Conservation (phyloP, 2,888 invertebrate species). For the Idaea straminata region DNA sequence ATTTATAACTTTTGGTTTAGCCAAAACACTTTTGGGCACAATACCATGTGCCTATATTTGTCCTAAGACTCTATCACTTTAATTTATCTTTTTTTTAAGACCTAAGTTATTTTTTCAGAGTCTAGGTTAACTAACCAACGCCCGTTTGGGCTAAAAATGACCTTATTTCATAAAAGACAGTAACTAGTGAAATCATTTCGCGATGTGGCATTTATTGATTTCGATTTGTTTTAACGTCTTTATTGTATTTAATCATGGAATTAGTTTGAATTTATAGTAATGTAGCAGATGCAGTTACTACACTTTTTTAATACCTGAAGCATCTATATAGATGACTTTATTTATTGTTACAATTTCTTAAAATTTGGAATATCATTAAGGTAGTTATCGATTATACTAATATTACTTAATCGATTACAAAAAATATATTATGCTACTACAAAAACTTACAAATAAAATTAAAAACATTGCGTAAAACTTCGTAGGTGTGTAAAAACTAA, state of each 20-base stretch:
- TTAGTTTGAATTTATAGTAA: slow-evolving; percentile 2
- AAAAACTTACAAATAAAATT: too few relatives aligned
- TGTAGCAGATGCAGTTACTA: not conserved
- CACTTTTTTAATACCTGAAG: not conserved
- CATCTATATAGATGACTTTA: not conserved
- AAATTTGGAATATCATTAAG: too few relatives aligned
- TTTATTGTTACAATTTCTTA: too few relatives aligned
- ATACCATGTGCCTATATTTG: slow-evolving; percentile 3
- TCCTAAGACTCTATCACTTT: not conserved
- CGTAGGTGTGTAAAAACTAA: too few relatives aligned
- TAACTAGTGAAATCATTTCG: slow-evolving; percentile 26
- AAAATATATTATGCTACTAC: too few relatives aligned
- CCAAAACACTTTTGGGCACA: not conserved
- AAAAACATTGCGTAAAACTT: too few relatives aligned
- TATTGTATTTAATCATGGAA: not conserved
- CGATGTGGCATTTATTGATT: slow-evolving; percentile 37
- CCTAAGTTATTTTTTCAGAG: not conserved
- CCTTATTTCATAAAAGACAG: slow-evolving; percentile 30
- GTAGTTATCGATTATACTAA: too few relatives aligned
- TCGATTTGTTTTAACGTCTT: slow-evolving; percentile 8
- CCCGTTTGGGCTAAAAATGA: slow-evolving; percentile 1
- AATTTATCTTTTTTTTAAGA: not conserved
- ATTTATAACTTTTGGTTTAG: slow-evolving; percentile 6
- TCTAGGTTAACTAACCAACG: not conserved
- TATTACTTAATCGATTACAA: too few relatives aligned